phyloP scores from a whole-genome alignment of 2,888 invertebrate species.

The Caenorhabditis angaria region DNA sequence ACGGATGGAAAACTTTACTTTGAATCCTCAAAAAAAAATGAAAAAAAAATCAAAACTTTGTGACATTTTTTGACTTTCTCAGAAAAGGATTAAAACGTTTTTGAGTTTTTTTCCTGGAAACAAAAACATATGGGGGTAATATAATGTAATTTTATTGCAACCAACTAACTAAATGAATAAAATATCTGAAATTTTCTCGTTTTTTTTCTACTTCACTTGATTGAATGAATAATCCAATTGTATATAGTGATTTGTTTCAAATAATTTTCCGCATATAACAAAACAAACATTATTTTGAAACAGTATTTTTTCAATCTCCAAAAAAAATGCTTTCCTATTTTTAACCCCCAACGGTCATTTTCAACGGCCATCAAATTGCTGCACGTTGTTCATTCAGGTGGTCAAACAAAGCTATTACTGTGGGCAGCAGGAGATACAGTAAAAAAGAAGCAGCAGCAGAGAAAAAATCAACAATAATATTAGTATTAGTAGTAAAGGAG shows the following conservation, averaged over 20 bases:
- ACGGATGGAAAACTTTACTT: neutral
- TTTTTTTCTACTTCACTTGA: no score
- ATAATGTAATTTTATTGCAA: no score
- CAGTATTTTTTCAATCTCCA: neutral
- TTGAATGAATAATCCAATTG: no score
- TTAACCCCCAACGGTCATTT: conserved; percentile 20
- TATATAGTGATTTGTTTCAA: no score
- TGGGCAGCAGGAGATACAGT: conserved; percentile 13
- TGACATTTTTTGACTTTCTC: neutral
- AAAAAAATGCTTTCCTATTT: conserved; percentile 37
- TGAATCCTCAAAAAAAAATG: neutral
- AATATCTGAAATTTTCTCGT: no score
- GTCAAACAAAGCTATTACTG: conserved; percentile 33
- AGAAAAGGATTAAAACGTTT: neutral
- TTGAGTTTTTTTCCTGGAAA: neutral
- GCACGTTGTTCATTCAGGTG: conserved; percentile 47
- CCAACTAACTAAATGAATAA: no score
- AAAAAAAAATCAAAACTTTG: neutral
- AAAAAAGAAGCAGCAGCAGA: conserved; percentile 29
- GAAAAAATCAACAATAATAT: conserved; percentile 12
- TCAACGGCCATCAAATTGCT: conserved; percentile 23
- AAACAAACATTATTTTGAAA: no score
- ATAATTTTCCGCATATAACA: no score
- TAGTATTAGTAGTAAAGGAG: neutral
- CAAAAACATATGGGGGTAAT: no score